These are phyloP conservation scores for Euwallacea fornicatus DNA, from an alignment of 1,140 invertebrate genomes.

Conservation along the genomic window DNA sequence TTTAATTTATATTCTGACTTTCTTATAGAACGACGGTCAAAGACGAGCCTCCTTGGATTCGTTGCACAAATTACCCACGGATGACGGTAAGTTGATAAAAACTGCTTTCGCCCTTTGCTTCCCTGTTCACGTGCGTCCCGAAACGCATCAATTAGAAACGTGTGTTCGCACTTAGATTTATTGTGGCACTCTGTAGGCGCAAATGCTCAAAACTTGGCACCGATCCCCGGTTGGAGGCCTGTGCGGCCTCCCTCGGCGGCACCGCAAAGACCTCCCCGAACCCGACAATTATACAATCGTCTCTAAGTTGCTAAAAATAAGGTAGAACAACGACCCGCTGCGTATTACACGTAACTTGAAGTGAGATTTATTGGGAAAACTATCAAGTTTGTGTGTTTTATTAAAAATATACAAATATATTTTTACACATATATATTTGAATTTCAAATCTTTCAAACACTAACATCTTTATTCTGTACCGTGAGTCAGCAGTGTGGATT, in stretches of 20 bases:
- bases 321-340: not conserved
- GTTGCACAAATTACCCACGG: constrained; percentile 59
- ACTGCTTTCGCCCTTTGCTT: not conserved
- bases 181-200: constrained; percentile 39
- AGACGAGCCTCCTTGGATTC: constrained; percentile 63
- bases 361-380: not conserved
- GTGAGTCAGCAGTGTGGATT: no score
- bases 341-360: not conserved
- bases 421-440: no score
- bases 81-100: constrained; percentile 58
- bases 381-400: no score
- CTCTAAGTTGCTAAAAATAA: constrained; percentile 33
- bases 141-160: no score
- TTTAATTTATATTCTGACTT: constrained; percentile 19
- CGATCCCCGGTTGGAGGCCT: constrained; percentile 50
- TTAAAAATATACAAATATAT: no score
- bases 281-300: constrained; percentile 50
- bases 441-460: not conserved
- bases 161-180: not conserved
- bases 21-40: constrained; percentile 42
- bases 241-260: constrained; percentile 49
- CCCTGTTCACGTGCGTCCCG: no score
- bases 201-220: constrained; percentile 41
- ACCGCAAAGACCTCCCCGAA: constrained; percentile 52
- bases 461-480: no score